Evolutionary conservation across 2,113 vertebrate genomes (phyloP), one percentile per base, ranked within the genome.

Genomic region (Cheilinus undulatus): DNA sequence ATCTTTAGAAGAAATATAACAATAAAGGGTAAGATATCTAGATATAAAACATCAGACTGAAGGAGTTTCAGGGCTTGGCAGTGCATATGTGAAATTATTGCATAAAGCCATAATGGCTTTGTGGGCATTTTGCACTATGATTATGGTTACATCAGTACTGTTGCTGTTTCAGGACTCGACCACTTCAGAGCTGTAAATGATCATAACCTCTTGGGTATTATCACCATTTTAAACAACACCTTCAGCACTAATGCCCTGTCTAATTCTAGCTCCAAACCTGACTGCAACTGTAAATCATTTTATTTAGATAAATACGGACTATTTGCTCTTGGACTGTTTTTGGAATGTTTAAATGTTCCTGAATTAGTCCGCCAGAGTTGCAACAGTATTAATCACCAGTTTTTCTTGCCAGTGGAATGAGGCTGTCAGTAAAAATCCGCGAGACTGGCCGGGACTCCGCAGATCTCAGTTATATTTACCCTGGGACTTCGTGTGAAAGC

Each of bases 401-500:
- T 58, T 68, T 60, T 76, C 45, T 54, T 78, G 84, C 86, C 83
- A 88, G 50, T 22, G 78, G 80, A 86, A 82, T 65, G 32, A 83
- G 72, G 72, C 66, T 84, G 76, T 84, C 82, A 77, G 83, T 78
- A 81, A 72, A 85, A 75, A 70, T 40, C 50, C 38, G 54, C 49
- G 54, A 56, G 67, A 48, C 19, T 17, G 24, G 70, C 67, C 15
- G 71, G 34, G 53, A 46, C 23, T 42, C 42, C 1, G 62, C 73
- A 74, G 46, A 85, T 83, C 61, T 76, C 26, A 5, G 32, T 62
- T 68, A 42, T 88, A 63, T 89, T 89, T 85, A 48, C 73, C 62
- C 58, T 66, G 61, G 68, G 77, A 83, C 43, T 51, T 20, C 61
- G 61, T 69, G 72, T 92, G 80, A 88, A 88, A 87, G 88, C 77